Base-by-base conservation (phyloP, 1,140 invertebrate species). In the Gryon sp. region DNA sequence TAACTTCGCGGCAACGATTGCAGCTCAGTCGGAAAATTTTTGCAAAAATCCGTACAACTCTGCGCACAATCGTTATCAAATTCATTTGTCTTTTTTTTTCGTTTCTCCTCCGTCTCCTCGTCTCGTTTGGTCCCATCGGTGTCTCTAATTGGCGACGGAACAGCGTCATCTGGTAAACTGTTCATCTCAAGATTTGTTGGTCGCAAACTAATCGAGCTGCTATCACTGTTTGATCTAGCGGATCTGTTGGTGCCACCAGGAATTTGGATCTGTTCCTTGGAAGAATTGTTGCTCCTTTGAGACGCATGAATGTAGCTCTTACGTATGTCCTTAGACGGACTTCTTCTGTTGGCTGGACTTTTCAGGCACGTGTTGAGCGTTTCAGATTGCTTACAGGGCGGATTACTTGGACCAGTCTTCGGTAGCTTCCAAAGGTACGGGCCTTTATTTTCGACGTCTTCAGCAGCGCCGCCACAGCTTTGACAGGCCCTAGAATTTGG, bases 21-120 rank as follows among this genome's bases (percentile, higher is more conserved):
- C 15, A 89, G 45, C 20, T 89, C 88, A 0, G 88, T 88, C 4
- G 88, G 88, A 20, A 89, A 79, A 45, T 86, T 85, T 12, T 84
- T 82, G 4, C 53, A 26, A 8, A 53, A 83, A 11, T 76, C 80
- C n/a, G 30, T 50, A 32, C 80, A 76, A 28, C 70, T 78, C 19
- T 78, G 75, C 26, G 73, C 52, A 15, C 78, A 81, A 28, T 80
- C 78, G 24, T 57, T 50, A 63, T n/a, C n/a, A n/a, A n/a, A n/a
- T n/a, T n/a, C n/a, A n/a, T n/a, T 53, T 15, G 6, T 62, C 69
- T n/a, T n/a, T n/a, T n/a, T n/a, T n/a, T n/a, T n/a, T n/a, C n/a
- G n/a, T n/a, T n/a, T n/a, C 2, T 43, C 34, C 12, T 57, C 46
- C 8, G 15, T 8, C 11, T 26, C 53, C 1, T 45, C 70, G 2